Percentiles rank a stretch among this genome's conserved stretches.
These are phyloP conservation scores for Diadema setosum DNA, from an alignment of 35 echinoderm and acorn worm species.

Conservation along the genomic window DNA sequence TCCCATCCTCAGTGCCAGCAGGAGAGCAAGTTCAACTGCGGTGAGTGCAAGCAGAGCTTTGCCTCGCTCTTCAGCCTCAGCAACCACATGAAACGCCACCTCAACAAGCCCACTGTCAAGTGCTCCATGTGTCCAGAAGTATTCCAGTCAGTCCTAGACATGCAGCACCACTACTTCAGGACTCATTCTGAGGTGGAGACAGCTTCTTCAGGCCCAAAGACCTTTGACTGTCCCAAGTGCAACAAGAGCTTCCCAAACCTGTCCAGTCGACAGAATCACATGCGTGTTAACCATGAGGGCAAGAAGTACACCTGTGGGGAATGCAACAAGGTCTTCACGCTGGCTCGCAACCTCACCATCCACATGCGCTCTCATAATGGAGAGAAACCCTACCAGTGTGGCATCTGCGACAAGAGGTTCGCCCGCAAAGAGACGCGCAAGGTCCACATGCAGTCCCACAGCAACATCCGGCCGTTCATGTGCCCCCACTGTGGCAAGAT, in stretches of 20 bases:
- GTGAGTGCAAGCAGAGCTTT: slow-evolving; percentile 71
- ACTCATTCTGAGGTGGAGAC: slow-evolving; percentile 70
- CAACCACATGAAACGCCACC: slow-evolving; percentile 80
- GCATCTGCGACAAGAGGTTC: slow-evolving; percentile 95
- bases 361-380: slow-evolving; percentile 95
- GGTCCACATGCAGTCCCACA: slow-evolving; percentile 93
- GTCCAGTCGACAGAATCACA: slow-evolving; percentile 86
- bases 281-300: slow-evolving; percentile 80
- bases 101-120: slow-evolving; percentile 46
- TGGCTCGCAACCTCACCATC: slow-evolving; percentile 82
- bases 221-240: slow-evolving; percentile 77
- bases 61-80: slow-evolving; percentile 66
- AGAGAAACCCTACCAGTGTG: slow-evolving; percentile 94
- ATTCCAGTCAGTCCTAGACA: slow-evolving; percentile 70
- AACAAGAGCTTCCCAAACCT: slow-evolving; percentile 80
- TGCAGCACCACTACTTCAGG: slow-evolving; percentile 93
- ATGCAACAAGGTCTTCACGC: slow-evolving; percentile 88
- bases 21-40: slow-evolving; percentile 65
- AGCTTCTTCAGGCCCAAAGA: slow-evolving; percentile 28
- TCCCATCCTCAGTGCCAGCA: slow-evolving; percentile 65
- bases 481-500: slow-evolving; percentile 94
- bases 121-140: slow-evolving; percentile 89
- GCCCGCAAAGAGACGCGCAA: slow-evolving; percentile 86
- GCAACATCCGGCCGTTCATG: slow-evolving; percentile 75
- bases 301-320: slow-evolving; percentile 83